Evolutionary conservation across 2,888 invertebrate genomes (phyloP).

Genomic region (Polymixis lichenea): DNA sequence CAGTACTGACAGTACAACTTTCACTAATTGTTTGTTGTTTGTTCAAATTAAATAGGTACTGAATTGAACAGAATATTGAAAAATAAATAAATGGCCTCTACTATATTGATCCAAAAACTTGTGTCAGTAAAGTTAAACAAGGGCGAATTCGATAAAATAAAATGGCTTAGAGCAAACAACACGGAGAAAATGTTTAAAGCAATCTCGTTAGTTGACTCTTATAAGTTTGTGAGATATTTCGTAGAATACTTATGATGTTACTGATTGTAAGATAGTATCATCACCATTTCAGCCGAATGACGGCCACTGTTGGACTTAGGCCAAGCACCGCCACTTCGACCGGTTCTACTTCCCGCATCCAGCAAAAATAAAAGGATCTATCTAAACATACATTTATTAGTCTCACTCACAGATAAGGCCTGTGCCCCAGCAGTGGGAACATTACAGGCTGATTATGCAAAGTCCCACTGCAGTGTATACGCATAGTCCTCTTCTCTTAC

Average conservation of each 20-base stretch:
- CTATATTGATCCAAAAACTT: constrained; percentile 67
- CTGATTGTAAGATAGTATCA: neutral
- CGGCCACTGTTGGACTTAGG: too few relatives aligned
- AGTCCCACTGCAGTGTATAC: neutral
- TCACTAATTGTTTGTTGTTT: neutral
- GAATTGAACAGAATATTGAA: neutral
- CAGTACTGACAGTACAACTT: neutral
- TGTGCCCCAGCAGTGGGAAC: too few relatives aligned
- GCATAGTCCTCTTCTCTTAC: neutral
- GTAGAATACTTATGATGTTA: neutral
- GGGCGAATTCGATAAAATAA: constrained; percentile 68
- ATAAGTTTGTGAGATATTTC: neutral
- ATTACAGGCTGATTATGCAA: too few relatives aligned
- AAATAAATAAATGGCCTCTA: constrained; percentile 56
- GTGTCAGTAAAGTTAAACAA: constrained; percentile 66
- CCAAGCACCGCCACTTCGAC: too few relatives aligned
- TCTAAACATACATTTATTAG: neutral
- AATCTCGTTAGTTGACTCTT: constrained; percentile 47
- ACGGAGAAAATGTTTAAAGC: constrained; percentile 50
- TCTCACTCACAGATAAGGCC: too few relatives aligned
- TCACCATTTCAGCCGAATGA: too few relatives aligned
- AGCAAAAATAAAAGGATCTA: too few relatives aligned
- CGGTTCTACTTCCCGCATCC: too few relatives aligned
- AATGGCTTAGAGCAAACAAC: constrained; percentile 62
- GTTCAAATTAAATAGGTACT: neutral